Evolutionary conservation across 2,113 vertebrate species (phyloP).

Genomic region (Lepus europaeus): DNA sequence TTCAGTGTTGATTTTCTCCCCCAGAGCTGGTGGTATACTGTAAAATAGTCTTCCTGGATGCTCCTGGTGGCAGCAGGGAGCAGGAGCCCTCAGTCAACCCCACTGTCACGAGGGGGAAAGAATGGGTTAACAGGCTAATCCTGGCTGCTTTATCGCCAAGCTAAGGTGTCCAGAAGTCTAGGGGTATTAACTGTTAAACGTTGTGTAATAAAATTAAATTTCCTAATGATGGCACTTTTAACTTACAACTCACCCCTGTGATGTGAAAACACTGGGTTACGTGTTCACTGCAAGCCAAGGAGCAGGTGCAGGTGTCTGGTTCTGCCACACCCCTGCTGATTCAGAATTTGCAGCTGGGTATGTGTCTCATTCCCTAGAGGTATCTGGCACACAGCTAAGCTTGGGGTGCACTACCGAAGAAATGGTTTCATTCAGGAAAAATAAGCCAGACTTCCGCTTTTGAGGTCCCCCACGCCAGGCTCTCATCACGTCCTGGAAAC

Average conservation of each 20-base stretch:
- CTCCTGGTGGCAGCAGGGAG: too few species aligned
- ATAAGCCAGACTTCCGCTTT: background rate
- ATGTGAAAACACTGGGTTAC: background rate
- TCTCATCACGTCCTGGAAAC: background rate
- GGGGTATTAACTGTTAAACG: background rate
- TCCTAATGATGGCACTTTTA: background rate
- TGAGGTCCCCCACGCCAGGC: background rate
- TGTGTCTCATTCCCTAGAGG: background rate
- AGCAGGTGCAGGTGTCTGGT: background rate
- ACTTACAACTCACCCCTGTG: background rate
- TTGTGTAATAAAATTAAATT: too few species aligned
- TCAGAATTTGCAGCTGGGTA: background rate
- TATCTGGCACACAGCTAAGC: background rate
- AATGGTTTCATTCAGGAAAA: slow-evolving; percentile 11
- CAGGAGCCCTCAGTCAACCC: background rate
- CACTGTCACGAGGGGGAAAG: background rate
- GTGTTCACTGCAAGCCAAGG: too few species aligned
- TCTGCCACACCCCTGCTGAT: background rate
- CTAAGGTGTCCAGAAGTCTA: background rate
- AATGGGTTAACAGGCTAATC: background rate
- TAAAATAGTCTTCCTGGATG: background rate
- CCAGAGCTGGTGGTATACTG: background rate
- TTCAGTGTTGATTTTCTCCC: background rate
- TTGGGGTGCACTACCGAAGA: background rate
- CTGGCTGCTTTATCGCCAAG: background rate